Conservation (phyloP, 2,113 vertebrate genomes). For the Callipepla californica region DNA sequence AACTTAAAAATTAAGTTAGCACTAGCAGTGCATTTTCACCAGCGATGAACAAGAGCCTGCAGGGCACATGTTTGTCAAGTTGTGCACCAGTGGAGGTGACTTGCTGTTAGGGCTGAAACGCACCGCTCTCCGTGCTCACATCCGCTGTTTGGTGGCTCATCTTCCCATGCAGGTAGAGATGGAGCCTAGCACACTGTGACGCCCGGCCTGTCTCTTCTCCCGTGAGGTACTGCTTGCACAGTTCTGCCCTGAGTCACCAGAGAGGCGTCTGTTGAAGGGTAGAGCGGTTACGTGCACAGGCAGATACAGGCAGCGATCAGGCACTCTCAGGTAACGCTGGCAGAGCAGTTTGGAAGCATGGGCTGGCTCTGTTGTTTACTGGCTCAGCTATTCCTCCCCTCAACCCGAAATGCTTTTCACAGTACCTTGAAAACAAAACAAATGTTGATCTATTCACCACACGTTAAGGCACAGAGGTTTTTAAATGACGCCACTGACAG, state of each 20-base stretch:
- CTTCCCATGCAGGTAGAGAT: neutral
- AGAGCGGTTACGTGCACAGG: neutral
- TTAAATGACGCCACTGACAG: fast-evolving
- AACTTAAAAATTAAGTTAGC: too few relatives aligned
- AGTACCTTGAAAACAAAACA: neutral
- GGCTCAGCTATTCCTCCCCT: neutral
- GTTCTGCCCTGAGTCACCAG: neutral
- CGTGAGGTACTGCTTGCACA: too few relatives aligned
- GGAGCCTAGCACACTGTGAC: neutral
- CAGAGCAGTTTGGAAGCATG: fast-evolving
- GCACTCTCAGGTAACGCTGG: too few relatives aligned
- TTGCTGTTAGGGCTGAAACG: too few relatives aligned
- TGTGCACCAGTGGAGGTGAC: too few relatives aligned
- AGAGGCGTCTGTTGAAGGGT: neutral
- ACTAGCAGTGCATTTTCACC: too few relatives aligned
- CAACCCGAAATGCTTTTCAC: neutral
- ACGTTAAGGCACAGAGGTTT: fast-evolving
- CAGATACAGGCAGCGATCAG: neutral
- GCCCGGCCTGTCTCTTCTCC: neutral
- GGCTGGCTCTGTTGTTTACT: neutral
- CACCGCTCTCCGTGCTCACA: too few relatives aligned
- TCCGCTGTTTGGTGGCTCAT: too few relatives aligned
- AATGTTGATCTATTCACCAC: fast-evolving
- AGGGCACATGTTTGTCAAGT: too few relatives aligned
- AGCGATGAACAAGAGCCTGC: too few relatives aligned